phyloP scores from a whole-genome alignment of 2,888 invertebrate genomes.

The Nezara viridula region DNA sequence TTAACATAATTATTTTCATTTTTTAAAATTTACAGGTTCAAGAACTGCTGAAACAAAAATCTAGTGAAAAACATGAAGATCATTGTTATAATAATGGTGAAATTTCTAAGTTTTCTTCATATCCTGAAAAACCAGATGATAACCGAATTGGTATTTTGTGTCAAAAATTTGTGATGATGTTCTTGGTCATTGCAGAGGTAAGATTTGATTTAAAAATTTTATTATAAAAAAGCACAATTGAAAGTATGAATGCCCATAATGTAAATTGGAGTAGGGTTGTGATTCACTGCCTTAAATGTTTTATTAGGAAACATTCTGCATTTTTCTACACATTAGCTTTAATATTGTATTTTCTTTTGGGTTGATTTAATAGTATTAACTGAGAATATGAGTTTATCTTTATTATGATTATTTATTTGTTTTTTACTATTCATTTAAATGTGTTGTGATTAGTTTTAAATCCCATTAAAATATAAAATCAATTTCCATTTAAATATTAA shows the following conservation, averaged over 20 bases:
- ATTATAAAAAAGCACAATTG: not conserved
- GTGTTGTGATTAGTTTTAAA: too few species aligned
- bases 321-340: too few species aligned
- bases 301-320: too few species aligned
- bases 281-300: too few species aligned
- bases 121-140: slow-evolving; percentile 54
- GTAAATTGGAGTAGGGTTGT: too few species aligned
- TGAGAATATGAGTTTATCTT: not conserved
- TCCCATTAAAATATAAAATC: too few species aligned
- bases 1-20: not conserved
- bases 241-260: not conserved
- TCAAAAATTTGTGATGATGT: slow-evolving; percentile 80
- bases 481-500: too few species aligned
- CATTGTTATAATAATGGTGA: slow-evolving; percentile 12
- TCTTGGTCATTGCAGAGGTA: slow-evolving; percentile 77
- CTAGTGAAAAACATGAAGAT: slow-evolving; percentile 25
- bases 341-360: not conserved
- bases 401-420: not conserved
- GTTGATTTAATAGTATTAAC: not conserved
- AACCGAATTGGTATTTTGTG: slow-evolving; percentile 79
- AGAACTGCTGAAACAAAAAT: not conserved
- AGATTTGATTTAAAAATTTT: slow-evolving; percentile 66
- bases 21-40: not conserved
- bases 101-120: slow-evolving; percentile 37
- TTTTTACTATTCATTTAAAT: too few species aligned